Percentiles rank a stretch among this genome's conserved stretches.
These are phyloP conservation scores for Leucoptera coffeella DNA, from an alignment of 2,888 invertebrate genomes.

Conservation along the genomic window DNA sequence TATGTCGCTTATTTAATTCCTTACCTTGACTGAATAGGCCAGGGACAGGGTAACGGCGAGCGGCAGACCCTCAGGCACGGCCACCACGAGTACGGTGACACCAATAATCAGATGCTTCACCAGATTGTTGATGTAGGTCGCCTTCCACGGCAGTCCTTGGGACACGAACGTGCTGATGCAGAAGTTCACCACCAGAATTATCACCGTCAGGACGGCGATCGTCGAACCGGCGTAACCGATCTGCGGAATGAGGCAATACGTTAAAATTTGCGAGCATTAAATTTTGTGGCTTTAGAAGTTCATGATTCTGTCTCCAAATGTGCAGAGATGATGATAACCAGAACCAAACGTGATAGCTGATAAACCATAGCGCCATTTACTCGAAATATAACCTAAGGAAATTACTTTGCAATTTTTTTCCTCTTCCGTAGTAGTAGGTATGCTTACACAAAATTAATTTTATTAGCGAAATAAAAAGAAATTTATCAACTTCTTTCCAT, in stretches of 20 bases:
- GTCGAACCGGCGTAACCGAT: slow-evolving; percentile 99
- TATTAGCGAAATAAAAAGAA: too few species aligned
- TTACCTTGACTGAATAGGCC: slow-evolving; percentile 99
- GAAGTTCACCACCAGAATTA: slow-evolving; percentile 93
- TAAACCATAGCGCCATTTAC: too few species aligned
- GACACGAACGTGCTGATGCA: slow-evolving; percentile 86
- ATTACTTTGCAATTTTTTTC: too few species aligned
- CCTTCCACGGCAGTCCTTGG: slow-evolving; percentile 66
- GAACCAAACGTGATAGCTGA: too few species aligned
- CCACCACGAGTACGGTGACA: slow-evolving; percentile 98
- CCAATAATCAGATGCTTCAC: slow-evolving; percentile 99
- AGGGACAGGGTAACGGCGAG: slow-evolving; percentile 96
- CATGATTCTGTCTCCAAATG: too few species aligned
- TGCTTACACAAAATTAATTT: too few species aligned
- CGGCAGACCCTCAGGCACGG: slow-evolving; percentile 98
- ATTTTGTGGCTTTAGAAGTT: too few species aligned
- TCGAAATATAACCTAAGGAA: too few species aligned
- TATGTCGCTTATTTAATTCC: too few species aligned
- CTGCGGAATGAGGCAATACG: slow-evolving; percentile 41
- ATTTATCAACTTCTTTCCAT: too few species aligned
- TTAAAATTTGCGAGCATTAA: background rate
- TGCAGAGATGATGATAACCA: too few species aligned
- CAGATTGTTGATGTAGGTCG: slow-evolving; percentile 82
- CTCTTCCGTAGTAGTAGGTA: too few species aligned
- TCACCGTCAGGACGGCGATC: slow-evolving; percentile 94